Percentiles rank a stretch among this genome's conserved stretches.
Evolutionary conservation across 2,113 vertebrate species (phyloP).

Genomic region (Dasyprocta punctata): DNA sequence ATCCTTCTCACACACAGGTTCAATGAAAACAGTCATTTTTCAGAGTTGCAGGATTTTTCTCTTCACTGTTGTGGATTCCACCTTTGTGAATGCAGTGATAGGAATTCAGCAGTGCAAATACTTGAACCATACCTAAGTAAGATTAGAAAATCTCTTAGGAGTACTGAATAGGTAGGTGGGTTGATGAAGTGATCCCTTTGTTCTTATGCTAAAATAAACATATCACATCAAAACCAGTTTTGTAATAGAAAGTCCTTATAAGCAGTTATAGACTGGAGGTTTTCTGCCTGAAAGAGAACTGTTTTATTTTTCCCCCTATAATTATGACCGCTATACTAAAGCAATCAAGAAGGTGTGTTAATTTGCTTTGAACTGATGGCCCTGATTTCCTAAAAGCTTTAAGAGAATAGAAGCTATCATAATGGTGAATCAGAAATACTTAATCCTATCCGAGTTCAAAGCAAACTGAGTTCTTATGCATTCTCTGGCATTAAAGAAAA

Average conservation of each 20-base stretch:
- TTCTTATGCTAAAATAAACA: constrained; percentile 68
- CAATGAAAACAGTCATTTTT: background rate
- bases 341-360: constrained; percentile 62
- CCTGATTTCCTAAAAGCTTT: constrained; percentile 73
- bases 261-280: constrained; percentile 62
- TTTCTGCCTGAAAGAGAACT: constrained; percentile 42
- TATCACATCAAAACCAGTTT: constrained; percentile 51
- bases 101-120: background rate
- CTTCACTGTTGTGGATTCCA: background rate
- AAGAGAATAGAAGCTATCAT: constrained; percentile 36
- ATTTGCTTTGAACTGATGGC: constrained; percentile 70
- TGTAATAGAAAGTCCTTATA: constrained; percentile 55
- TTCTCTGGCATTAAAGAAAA: constrained; percentile 41
- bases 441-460: constrained; percentile 61
- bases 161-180: background rate
- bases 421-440: constrained; percentile 57
- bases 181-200: constrained; percentile 35
- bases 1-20: constrained; percentile 4
- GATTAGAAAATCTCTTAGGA: constrained; percentile 19
- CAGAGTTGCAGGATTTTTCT: background rate
- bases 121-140: background rate
- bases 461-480: constrained; percentile 49
- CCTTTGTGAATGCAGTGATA: background rate
- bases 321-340: constrained; percentile 64
- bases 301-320: background rate